A percentile compares a stretch with the other conserved stretches of the same genome.
Conservation (phyloP, 2,113 vertebrate species). For the Nycticebus coucang region DNA sequence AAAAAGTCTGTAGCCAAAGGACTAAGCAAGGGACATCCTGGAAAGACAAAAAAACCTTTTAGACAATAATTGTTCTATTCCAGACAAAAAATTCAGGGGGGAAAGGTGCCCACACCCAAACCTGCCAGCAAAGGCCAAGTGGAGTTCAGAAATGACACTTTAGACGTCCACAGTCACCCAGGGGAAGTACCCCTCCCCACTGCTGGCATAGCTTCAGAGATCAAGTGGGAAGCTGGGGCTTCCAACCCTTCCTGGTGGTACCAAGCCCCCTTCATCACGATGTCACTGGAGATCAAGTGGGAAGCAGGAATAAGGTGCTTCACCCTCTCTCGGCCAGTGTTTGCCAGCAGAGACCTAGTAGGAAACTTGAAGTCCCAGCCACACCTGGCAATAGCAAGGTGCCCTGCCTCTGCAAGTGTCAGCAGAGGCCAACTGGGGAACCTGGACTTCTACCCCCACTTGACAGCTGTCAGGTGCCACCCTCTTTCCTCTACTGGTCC, state of each 20-base stretch:
- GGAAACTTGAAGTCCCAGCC: too few species aligned
- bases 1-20: too few species aligned
- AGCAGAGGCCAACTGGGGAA: too few species aligned
- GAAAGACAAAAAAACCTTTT: background rate
- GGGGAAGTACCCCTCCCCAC: background rate
- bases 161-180: background rate
- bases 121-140: background rate
- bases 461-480: too few species aligned
- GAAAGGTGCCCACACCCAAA: background rate
- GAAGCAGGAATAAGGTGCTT: too few species aligned
- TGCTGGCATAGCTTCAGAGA: background rate
- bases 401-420: too few species aligned
- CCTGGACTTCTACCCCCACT: too few species aligned
- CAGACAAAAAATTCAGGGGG: background rate
- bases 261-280: background rate
- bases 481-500: too few species aligned
- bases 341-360: too few species aligned
- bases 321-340: too few species aligned
- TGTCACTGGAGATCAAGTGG: background rate
- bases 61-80: background rate
- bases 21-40: background rate
- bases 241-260: background rate
- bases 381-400: too few species aligned
- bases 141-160: background rate
- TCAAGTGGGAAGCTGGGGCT: background rate